Percentiles rank a stretch among this genome's conserved stretches.
phyloP scores from a whole-genome alignment of 2,113 vertebrate species.

The Pseudolaguvia tuberculata region DNA sequence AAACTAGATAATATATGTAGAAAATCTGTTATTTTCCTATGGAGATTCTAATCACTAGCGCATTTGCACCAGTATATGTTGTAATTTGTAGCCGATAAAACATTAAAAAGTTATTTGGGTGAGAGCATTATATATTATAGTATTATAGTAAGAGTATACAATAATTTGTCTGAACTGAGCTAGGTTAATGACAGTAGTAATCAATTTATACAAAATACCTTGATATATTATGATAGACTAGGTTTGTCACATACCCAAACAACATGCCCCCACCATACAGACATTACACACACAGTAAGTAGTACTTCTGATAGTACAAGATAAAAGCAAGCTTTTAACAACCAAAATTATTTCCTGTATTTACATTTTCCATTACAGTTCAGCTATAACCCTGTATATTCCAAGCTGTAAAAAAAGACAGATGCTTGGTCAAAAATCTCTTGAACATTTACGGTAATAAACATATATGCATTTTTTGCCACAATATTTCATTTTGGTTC shows the following conservation, averaged over 20 bases:
- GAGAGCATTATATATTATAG: not conserved
- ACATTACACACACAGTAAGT: too few species aligned
- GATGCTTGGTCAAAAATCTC: not conserved
- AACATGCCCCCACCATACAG: not conserved
- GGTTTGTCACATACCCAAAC: not conserved
- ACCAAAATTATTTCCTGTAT: constrained; percentile 19
- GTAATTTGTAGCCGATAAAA: too few species aligned
- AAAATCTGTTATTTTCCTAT: too few species aligned
- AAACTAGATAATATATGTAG: constrained; percentile 32
- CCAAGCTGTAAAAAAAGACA: not conserved
- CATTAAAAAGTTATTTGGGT: not conserved
- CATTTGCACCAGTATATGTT: constrained; percentile 11
- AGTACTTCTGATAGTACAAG: too few species aligned
- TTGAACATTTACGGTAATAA: not conserved
- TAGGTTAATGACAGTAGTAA: not conserved
- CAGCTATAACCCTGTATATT: constrained; percentile 26
- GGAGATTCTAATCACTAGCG: not conserved
- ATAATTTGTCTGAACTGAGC: not conserved
- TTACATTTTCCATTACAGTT: constrained; percentile 13
- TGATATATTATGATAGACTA: not conserved
- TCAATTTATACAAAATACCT: not conserved
- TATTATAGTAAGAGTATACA: too few species aligned
- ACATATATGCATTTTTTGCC: not conserved
- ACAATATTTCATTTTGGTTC: not conserved
- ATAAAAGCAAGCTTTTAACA: constrained; percentile 15